phyloP scores from a whole-genome alignment of 2,113 vertebrate genomes.

The Eudyptes chrysolophus region DNA sequence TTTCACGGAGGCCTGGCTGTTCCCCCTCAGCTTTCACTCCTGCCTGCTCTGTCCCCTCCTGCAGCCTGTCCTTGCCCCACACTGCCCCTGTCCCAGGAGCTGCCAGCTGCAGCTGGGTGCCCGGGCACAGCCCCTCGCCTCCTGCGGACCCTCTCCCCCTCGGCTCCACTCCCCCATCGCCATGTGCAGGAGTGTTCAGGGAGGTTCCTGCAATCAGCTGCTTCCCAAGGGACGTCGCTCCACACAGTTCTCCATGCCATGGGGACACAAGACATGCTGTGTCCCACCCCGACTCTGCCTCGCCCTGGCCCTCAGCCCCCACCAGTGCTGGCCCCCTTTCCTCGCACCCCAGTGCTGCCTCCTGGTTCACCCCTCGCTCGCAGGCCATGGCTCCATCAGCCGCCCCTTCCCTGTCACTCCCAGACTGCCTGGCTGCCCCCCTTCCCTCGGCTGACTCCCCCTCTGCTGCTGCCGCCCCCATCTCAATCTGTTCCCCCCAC shows the following conservation, averaged over 20 bases:
- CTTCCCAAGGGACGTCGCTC: rapidly evolving
- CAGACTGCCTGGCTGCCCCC: rapidly evolving
- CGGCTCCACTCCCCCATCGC: background rate
- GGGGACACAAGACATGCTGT: rapidly evolving
- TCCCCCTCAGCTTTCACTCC: background rate
- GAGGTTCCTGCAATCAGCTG: background rate
- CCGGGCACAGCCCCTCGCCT: background rate
- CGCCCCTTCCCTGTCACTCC: no score
- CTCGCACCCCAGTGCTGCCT: background rate
- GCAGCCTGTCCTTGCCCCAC: background rate
- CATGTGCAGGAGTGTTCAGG: rapidly evolving
- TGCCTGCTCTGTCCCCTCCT: background rate
- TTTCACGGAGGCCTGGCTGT: rapidly evolving
- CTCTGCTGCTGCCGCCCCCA: background rate
- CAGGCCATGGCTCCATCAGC: rapidly evolving
- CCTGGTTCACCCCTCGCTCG: background rate
- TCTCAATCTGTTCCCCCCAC: background rate
- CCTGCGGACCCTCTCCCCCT: rapidly evolving
- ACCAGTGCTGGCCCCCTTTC: rapidly evolving
- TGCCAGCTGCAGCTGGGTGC: background rate
- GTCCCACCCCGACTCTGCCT: background rate
- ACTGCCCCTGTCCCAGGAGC: background rate
- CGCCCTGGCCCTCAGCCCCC: rapidly evolving
- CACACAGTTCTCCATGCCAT: rapidly evolving
- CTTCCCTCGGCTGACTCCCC: background rate